phyloP scores from a whole-genome alignment of 2,113 vertebrate genomes.

The Spheniscus mendiculus region DNA sequence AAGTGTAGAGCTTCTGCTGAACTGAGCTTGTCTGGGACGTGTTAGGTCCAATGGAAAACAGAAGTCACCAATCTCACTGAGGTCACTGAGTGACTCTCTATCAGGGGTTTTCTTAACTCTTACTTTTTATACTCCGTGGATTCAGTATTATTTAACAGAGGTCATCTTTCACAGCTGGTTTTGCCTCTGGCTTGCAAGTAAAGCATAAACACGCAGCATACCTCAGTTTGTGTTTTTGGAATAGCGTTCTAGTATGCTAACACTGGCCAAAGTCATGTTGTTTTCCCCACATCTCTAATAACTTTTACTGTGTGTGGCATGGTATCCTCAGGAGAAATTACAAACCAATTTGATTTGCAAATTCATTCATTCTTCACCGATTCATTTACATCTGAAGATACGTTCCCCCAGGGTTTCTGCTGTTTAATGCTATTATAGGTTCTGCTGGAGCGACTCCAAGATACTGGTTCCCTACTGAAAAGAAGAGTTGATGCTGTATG shows the following conservation, averaged over 20 bases:
- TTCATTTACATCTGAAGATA: constrained; percentile 7
- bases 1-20: not conserved
- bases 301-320: not conserved
- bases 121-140: not conserved
- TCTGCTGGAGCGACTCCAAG: not conserved
- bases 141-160: not conserved
- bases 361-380: not conserved
- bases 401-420: not conserved
- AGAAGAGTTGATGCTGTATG: not conserved
- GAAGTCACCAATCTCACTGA: not conserved
- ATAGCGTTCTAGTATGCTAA: not conserved
- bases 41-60: not conserved
- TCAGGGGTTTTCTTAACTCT: not conserved
- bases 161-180: not conserved
- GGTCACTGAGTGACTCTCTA: not conserved
- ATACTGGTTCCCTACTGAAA: not conserved
- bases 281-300: not conserved
- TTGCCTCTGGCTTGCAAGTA: not conserved
- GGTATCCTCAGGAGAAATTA: constrained; percentile 9
- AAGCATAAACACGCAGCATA: not conserved
- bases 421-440: not conserved
- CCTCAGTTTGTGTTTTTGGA: not conserved
- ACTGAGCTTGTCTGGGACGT: not conserved
- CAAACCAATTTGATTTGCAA: not conserved
- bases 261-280: not conserved